Evolutionary conservation across 1,140 invertebrate genomes (phyloP).

Genomic region (Drosophila quadrilineata): DNA sequence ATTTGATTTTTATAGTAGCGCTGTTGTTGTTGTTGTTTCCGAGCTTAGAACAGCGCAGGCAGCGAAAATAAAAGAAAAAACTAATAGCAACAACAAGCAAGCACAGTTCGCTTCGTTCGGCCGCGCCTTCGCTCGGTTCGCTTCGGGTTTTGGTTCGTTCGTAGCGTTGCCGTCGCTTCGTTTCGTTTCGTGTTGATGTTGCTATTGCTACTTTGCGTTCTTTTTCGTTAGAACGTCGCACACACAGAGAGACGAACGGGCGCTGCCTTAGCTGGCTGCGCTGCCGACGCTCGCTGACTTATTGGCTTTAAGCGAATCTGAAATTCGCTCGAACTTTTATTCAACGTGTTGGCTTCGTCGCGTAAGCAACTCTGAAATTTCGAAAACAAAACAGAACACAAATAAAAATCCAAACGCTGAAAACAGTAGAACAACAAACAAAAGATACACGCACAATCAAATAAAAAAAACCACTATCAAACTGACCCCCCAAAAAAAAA

Average conservation of each 20-base stretch:
- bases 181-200: slow-evolving; percentile 14
- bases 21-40: slow-evolving; percentile 30
- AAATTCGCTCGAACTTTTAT: slow-evolving; percentile 76
- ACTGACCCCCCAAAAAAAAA: background rate
- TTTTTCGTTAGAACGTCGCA: slow-evolving; percentile 64
- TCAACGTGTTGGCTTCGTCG: slow-evolving; percentile 76
- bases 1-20: slow-evolving; percentile 70
- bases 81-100: slow-evolving; percentile 9
- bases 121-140: slow-evolving; percentile 23
- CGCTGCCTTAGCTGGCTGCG: slow-evolving; percentile 7
- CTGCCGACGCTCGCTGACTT: slow-evolving; percentile 50
- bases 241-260: background rate
- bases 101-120: background rate
- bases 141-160: slow-evolving; percentile 5
- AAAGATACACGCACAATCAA: slow-evolving; percentile 25
- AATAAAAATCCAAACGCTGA: slow-evolving; percentile 2
- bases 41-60: slow-evolving; percentile 49
- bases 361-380: slow-evolving; percentile 71
- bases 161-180: background rate
- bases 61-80: slow-evolving; percentile 1
- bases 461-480: slow-evolving; percentile 9
- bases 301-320: slow-evolving; percentile 78
- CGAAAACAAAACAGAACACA: slow-evolving; percentile 35
- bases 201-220: background rate
- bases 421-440: slow-evolving; percentile 10